A percentile compares a stretch with the other conserved stretches of the same genome.
Evolutionary conservation across 2,797 vertebrate species (phyloP).

Genomic region (Halcyon chelicuti): DNA sequence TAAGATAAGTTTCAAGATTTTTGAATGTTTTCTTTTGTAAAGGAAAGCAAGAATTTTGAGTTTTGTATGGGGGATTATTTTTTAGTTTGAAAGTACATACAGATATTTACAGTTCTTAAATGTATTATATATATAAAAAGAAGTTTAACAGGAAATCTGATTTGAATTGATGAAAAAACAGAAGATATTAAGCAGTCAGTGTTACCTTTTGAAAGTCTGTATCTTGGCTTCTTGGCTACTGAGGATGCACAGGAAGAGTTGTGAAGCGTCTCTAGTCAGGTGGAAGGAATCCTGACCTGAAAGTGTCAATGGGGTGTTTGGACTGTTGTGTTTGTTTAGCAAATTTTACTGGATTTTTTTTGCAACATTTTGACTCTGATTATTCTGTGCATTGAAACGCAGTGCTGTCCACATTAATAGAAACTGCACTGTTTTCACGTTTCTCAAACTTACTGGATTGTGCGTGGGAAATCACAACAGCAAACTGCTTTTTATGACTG

Average conservation of each 20-base stretch:
- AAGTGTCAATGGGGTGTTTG: not conserved
- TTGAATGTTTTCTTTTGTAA: not conserved
- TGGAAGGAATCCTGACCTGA: not conserved
- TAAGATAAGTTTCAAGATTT: not conserved
- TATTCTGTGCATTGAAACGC: not conserved
- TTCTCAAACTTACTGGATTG: not conserved
- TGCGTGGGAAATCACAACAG: not conserved
- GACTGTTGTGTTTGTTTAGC: not conserved
- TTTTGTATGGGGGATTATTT: not conserved
- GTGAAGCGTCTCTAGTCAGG: not conserved
- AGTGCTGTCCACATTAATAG: not conserved
- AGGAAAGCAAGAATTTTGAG: not conserved
- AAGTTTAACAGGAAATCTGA: not conserved
- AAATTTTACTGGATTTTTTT: not conserved
- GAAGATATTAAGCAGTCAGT: not conserved
- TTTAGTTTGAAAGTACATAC: not conserved
- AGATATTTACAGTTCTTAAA: not conserved
- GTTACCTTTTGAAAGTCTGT: not conserved
- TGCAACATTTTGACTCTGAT: not conserved
- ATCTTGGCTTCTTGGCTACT: not conserved
- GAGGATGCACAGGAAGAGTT: not conserved
- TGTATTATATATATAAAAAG: not conserved
- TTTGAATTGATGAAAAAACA: not conserved
- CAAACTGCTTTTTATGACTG: not conserved
- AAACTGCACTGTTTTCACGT: not conserved